A percentile compares a stretch with the other conserved stretches of the same genome.
Conservation (phyloP, 1,140 invertebrate genomes). For the Yoshiicerus persimilis region DNA sequence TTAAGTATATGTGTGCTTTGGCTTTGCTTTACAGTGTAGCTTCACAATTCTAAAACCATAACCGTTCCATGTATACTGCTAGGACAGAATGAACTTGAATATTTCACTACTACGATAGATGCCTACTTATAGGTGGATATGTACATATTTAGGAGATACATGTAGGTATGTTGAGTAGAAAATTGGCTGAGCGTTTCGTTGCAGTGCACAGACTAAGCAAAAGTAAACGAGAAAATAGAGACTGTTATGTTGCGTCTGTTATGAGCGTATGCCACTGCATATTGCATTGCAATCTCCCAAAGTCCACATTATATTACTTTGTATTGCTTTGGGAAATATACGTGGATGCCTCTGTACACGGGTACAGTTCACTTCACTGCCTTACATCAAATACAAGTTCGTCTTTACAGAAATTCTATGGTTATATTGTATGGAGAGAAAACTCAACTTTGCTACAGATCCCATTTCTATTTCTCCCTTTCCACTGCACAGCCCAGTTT, state of each 20-base stretch:
- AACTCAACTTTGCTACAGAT: not conserved
- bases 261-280: not conserved
- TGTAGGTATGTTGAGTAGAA: not conserved
- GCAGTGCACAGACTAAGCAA: not conserved
- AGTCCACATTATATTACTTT: not conserved
- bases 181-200: not conserved
- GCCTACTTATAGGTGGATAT: not conserved
- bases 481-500: not conserved
- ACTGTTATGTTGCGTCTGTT: not conserved
- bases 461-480: not conserved
- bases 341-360: not conserved
- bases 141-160: not conserved
- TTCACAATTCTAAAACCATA: not conserved
- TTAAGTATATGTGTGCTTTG: not conserved
- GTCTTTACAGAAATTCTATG: not conserved
- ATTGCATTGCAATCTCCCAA: not conserved
- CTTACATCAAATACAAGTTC: not conserved
- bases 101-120: not conserved
- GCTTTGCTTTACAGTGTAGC: not conserved
- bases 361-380: not conserved
- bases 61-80: not conserved
- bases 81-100: not conserved
- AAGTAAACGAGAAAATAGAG: conserved; percentile 4
- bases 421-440: not conserved
- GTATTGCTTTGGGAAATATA: not conserved